Conservation (phyloP, 2,888 invertebrate genomes). For the Steromphala cineraria region DNA sequence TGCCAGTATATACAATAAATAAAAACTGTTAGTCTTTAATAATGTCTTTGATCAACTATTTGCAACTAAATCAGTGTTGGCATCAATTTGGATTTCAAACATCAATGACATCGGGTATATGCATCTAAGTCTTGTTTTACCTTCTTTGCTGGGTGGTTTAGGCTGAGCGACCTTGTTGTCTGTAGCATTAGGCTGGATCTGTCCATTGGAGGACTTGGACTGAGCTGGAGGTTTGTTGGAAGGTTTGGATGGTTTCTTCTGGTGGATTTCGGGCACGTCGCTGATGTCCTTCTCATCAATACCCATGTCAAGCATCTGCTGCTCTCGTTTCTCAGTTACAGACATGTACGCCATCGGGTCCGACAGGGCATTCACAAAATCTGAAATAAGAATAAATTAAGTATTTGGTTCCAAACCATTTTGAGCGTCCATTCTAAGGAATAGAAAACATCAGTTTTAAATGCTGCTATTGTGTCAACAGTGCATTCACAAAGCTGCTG, state of each 20-base stretch:
- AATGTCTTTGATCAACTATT: too few relatives aligned
- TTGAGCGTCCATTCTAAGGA: not conserved
- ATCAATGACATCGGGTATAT: too few relatives aligned
- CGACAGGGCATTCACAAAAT: constrained; percentile 97
- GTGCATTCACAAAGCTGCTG: too few relatives aligned
- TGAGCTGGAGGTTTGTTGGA: constrained; percentile 30
- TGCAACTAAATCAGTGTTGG: too few relatives aligned
- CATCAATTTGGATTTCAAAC: too few relatives aligned
- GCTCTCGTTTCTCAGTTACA: constrained; percentile 89
- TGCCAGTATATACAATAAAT: too few relatives aligned
- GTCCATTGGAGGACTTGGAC: constrained; percentile 48
- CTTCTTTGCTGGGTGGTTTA: constrained; percentile 51
- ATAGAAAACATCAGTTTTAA: too few relatives aligned
- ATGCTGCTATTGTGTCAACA: too few relatives aligned
- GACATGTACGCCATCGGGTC: constrained; percentile 89
- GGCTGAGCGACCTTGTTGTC: constrained; percentile 38
- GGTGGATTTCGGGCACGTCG: constrained; percentile 63
- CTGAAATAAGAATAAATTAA: constrained; percentile 76
- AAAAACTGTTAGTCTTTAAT: too few relatives aligned
- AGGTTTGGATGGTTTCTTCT: constrained; percentile 22
- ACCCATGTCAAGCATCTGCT: constrained; percentile 96
- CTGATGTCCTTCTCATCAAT: constrained; percentile 78
- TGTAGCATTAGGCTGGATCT: constrained; percentile 43
- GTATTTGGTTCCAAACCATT: not conserved
- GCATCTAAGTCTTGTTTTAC: constrained; percentile 37